Evolutionary conservation across 2,797 vertebrate species (phyloP).

Genomic region (Heteromormyrus szaboi): DNA sequence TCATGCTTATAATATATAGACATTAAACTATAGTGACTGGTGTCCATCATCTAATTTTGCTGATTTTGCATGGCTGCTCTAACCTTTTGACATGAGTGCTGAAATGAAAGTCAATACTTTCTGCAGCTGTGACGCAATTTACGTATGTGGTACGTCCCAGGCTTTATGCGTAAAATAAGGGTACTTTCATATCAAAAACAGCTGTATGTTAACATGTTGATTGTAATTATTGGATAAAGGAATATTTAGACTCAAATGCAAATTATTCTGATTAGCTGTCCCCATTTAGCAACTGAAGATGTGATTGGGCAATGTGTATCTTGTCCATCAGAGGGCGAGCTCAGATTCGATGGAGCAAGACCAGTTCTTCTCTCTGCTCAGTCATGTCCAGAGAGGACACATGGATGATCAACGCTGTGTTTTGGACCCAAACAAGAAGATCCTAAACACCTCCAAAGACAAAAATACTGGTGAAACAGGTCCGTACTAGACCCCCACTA

Average conservation of each 20-base stretch:
- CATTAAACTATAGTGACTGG: neutral
- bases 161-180: conserved; percentile 30
- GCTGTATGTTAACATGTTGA: neutral
- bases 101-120: neutral
- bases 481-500: neutral
- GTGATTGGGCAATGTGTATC: neutral
- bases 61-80: neutral
- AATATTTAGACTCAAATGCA: neutral
- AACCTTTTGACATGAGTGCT: neutral
- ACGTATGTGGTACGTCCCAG: neutral
- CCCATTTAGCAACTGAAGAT: neutral
- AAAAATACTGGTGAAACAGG: neutral
- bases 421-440: conserved; percentile 36
- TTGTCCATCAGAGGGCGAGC: neutral
- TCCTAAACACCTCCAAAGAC: conserved; percentile 13
- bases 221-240: neutral
- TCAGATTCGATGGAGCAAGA: conserved; percentile 50
- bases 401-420: conserved; percentile 63
- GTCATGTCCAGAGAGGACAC: conserved; percentile 52
- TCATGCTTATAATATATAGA: neutral
- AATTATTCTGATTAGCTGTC: neutral
- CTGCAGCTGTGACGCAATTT: neutral
- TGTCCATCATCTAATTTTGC: neutral
- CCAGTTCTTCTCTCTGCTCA: conserved; percentile 61
- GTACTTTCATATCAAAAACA: neutral